These are phyloP conservation scores for Daubentonia madagascariensis DNA, from an alignment of 2,113 vertebrate genomes.

Conservation along the genomic window DNA sequence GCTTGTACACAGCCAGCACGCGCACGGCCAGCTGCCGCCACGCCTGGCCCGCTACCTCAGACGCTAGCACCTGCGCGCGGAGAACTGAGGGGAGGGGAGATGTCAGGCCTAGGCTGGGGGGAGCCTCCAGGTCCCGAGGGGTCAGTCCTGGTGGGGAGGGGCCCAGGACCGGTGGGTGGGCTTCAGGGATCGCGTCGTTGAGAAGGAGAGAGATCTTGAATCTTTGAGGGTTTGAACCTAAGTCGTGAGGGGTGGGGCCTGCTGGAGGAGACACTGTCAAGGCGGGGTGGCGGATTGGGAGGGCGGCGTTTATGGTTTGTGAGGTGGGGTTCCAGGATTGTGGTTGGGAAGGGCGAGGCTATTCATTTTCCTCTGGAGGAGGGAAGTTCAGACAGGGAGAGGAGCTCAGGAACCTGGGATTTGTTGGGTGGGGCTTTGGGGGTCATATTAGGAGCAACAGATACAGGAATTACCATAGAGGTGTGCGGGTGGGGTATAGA, in stretches of 20 bases:
- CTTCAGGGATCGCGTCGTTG: rapidly evolving
- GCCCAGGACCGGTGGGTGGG: neutral
- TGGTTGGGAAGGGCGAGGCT: neutral
- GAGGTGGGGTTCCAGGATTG: neutral
- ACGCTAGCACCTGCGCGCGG: slow-evolving; percentile 86
- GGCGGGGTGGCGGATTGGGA: neutral
- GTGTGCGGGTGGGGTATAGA: no score
- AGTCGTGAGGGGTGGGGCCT: neutral
- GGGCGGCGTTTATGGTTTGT: neutral
- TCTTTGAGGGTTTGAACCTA: neutral
- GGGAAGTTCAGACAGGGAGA: neutral
- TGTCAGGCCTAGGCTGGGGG: neutral
- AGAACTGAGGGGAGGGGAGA: slow-evolving; percentile 61
- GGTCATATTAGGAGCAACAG: neutral
- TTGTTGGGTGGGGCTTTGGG: neutral
- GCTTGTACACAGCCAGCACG: slow-evolving; percentile 87
- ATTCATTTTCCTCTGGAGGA: no score
- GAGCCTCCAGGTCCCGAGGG: neutral
- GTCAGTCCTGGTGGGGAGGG: neutral
- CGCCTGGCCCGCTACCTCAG: slow-evolving; percentile 85
- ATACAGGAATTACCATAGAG: neutral
- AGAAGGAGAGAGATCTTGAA: neutral
- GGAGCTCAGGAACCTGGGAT: neutral
- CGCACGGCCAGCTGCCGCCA: slow-evolving; percentile 90
- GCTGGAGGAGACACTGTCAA: neutral